Evolutionary conservation across 2,113 vertebrate genomes (phyloP).

Genomic region (Donacobius atricapilla): DNA sequence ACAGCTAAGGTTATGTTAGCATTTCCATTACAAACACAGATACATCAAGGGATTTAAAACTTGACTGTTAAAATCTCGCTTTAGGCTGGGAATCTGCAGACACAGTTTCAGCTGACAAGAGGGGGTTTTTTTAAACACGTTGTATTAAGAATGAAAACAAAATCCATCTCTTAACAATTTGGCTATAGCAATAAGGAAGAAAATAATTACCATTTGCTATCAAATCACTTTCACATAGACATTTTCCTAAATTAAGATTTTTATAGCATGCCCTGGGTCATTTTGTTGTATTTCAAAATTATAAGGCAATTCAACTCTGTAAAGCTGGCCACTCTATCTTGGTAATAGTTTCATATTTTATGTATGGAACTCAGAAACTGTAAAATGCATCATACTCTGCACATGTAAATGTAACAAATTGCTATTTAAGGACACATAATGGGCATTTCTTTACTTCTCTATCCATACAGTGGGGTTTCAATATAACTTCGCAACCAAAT

Average conservation of each 20-base stretch:
- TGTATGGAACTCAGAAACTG: not conserved
- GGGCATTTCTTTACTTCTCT: not conserved
- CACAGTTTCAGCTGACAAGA: conserved; percentile 3
- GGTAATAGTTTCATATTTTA: conserved; percentile 21
- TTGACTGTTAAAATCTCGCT: conserved; percentile 24
- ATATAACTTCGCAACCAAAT: not conserved
- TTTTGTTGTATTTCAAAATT: conserved; percentile 43
- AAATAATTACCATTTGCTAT: conserved; percentile 32
- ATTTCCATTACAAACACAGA: conserved; percentile 51
- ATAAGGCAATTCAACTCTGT: not conserved
- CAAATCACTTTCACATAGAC: not conserved
- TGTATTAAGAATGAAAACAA: conserved; percentile 3
- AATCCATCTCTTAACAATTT: not conserved
- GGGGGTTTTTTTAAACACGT: not conserved
- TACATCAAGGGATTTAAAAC: conserved; percentile 53
- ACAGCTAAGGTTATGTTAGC: conserved; percentile 38
- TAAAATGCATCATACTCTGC: not conserved
- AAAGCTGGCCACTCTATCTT: conserved; percentile 14
- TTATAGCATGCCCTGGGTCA: conserved; percentile 21
- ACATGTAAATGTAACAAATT: conserved; percentile 17
- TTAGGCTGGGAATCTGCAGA: conserved; percentile 19
- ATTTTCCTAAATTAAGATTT: conserved; percentile 44
- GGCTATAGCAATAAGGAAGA: not conserved
- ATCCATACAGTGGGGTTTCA: not conserved
- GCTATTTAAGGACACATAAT: conserved; percentile 15